Base-by-base conservation (phyloP, 53 echinoderm and acorn worm genomes). In the Hippasteria phrygiana region DNA sequence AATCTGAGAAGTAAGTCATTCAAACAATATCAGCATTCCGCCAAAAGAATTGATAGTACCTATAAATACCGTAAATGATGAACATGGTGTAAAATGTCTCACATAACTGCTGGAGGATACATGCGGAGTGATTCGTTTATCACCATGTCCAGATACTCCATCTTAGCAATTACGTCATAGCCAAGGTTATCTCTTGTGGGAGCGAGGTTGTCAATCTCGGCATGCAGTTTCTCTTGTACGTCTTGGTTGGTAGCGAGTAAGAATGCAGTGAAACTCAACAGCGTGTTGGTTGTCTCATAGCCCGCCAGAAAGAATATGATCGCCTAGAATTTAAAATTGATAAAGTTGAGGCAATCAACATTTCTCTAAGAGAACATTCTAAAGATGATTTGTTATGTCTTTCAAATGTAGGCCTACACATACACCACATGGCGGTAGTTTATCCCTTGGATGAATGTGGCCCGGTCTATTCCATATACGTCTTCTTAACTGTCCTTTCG, bases 141-240 rank as follows among this genome's bases (percentile, higher is more conserved):
- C 6, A 95, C 88, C 69, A 83, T 66, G 45, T 95, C 96, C 53
- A 95, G 83, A 36, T 94, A 94, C 31, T 74, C 71, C 93, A 95
- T 93, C 89, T 92, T 90, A 50, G 24, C 62, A 27, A 95, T 47
- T 36, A 59, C 41, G 73, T 80, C 92, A 55, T 95, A 94, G 43
- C 73, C 77, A 3, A 95, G 67, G 32, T 74, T 64, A 35, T 95
- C 96, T 38, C 90, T 64, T 8, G 62, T 88, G 28, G 93, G 93
- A 46, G 91, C 87, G n/a, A 87, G 20, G 47, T 90, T 34, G 33
- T 92, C 91, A 22, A 95, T 88, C 56, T 95, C 96, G 29, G 73
- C 82, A 20, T 94, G 87, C 12, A 95, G 90, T 48, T 78, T 87
- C 32, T 93, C 93, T 46, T 95, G 96, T n/a, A 78, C 41, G 29